Base-by-base conservation (phyloP, 2,888 invertebrate species). In the Hybos culiciformis region DNA sequence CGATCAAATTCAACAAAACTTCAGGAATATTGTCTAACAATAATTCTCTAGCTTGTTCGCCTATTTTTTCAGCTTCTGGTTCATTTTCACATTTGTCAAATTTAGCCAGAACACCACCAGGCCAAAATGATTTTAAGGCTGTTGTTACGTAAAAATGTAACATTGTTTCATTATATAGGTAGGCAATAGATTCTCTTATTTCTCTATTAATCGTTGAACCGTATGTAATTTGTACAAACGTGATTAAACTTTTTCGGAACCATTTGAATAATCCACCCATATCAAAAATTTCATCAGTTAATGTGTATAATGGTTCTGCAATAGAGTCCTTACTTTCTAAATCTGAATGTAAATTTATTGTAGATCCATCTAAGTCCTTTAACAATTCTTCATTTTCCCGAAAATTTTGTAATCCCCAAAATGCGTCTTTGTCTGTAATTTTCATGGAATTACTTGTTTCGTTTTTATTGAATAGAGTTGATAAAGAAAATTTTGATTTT, bases 131-230 rank as follows among this genome's bases (percentile, higher is more conserved):
- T 61, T 90, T 88, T 43, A 83, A 74, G 47, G 88, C 75, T 21
- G 83, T 71, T 45, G 83, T 80, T 37, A 83, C 79, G 62, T 91
- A 92, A 62, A 85, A 86, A 58, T 90, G 83, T 45, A 92, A 63
- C 88, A 91, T 91, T 48, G 85, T 81, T 62, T 92, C 92, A 11
- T 87, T 88, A 58, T 87, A 84, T 53, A 87, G 67, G 81, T 87
- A 90, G 21, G 80, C 75, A 40, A 91, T 80, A 0, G 84, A 86
- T 56, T 90, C 90, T 51, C 86, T 75, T 41, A 91, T 81, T 74
- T 91, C 90, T 50, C 88, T 81, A 61, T 90, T 92, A 37, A 92
- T 92, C 44, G 88, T 91, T 48, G 88, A 73, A n/a, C 90, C 90
- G 59, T 88, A 91, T 0, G 87, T 85, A 46, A 88, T 81, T 67